These are phyloP conservation scores for Diaphora mendica DNA, from an alignment of 2,888 invertebrate genomes.

Conservation along the genomic window DNA sequence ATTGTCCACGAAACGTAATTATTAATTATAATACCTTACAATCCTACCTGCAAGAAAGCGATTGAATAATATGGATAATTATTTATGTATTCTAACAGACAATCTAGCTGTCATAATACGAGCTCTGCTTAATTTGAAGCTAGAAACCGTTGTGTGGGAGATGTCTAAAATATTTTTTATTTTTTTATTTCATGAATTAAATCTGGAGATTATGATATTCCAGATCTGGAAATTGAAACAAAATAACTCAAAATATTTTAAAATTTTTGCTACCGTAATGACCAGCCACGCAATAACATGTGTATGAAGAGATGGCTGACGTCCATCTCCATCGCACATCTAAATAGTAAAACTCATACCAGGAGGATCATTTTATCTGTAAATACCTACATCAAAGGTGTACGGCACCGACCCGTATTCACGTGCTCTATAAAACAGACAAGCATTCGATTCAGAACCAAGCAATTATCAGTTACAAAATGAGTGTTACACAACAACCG, in stretches of 20 bases:
- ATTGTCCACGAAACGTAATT: background rate
- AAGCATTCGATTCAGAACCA: conserved; percentile 66
- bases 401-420: conserved; percentile 28
- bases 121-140: too few relatives aligned
- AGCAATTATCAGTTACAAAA: conserved; percentile 69
- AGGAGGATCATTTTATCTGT: background rate
- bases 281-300: background rate
- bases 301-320: background rate
- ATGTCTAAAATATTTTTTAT: too few relatives aligned
- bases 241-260: background rate
- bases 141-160: too few relatives aligned
- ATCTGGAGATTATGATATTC: too few relatives aligned
- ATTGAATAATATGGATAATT: background rate
- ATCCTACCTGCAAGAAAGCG: background rate
- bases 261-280: background rate
- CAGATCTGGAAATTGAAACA: background rate
- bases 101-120: too few relatives aligned
- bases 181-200: too few relatives aligned
- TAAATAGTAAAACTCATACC: background rate
- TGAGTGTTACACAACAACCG: conserved; percentile 58
- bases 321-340: background rate
- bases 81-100: too few relatives aligned
- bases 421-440: conserved; percentile 65
- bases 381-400: conserved; percentile 5
- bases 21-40: too few relatives aligned